Base-by-base conservation (phyloP, 1,140 invertebrate genomes). In the Microplitis demolitor region DNA sequence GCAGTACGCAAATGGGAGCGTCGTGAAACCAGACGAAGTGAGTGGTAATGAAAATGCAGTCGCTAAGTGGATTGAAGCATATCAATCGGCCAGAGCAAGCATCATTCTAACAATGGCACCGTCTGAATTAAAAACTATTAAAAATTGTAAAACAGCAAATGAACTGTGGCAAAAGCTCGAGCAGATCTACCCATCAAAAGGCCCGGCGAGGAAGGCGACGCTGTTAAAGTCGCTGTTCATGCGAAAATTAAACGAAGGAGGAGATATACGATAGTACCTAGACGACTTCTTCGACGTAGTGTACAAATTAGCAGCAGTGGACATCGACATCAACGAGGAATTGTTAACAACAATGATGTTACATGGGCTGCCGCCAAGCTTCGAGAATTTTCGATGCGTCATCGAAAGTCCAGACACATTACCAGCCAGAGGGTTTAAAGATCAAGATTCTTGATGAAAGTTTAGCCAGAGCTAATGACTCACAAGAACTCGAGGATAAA, bases 261-360 rank as follows among this genome's bases (percentile, higher is more conserved):
- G 68, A 9, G 72, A 74, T 34, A 35, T 69, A 14, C 37, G 76
- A 24, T 53, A 76, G 53, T 76, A 79, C 71, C 13, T 80, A 0
- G 69, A 69, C 9, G 69, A 71, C 9, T 80, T 80, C 58, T 78
- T 77, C 39, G 76, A 78, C 71, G 70, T 69, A 3, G 70, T 76
- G 1, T 72, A 75, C 14, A 78, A 78, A 56, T 58, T 78, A 5
- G 64, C 61, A 14, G 74, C 76, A 37, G 78, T 77, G 61, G 64
- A 72, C 3, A 68, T 83, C 9, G 16, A 73, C 3, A 76, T 82
- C 4, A 77, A 82, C 56, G 37, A 54, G 14, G 79, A 82, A 62
- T 71, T 83, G 13, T 64, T 80, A n/a, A 33, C 74, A 2, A 56
- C 14, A 1, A 13, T 56, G 16, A 9, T 56, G 54, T 14, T 56